phyloP scores from a whole-genome alignment of 2,113 vertebrate species.

The Nibea coibor region DNA sequence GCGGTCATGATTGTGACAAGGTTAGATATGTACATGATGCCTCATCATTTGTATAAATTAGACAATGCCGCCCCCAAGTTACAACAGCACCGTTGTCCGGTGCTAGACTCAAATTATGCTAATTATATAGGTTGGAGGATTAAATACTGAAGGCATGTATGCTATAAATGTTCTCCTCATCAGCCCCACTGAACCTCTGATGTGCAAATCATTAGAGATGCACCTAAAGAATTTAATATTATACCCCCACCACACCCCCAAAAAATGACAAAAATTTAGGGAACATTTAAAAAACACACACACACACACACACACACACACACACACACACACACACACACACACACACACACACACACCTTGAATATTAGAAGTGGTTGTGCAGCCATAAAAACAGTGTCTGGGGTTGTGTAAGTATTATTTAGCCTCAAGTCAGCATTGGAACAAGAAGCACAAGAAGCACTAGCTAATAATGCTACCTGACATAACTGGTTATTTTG shows the following conservation, averaged over 20 bases:
- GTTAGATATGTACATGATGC: not conserved
- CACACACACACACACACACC: not conserved
- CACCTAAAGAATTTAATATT: not conserved
- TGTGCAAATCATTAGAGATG: not conserved
- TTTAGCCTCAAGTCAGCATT: not conserved
- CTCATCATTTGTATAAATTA: not conserved
- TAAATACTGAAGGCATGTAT: constrained; percentile 10
- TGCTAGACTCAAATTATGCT: not conserved
- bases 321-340: no score
- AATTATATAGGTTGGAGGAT: not conserved
- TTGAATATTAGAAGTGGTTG: no score
- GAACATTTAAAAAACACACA: no score
- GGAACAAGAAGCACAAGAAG: not conserved
- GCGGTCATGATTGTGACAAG: not conserved
- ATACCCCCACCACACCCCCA: no score
- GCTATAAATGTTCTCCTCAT: not conserved
- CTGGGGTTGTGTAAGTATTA: not conserved
- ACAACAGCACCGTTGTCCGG: not conserved
- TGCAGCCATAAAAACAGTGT: not conserved
- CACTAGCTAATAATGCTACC: not conserved
- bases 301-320: not conserved
- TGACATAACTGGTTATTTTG: constrained; percentile 1
- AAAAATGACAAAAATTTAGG: no score
- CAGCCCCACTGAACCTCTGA: not conserved
- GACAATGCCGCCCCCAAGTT: not conserved